Base-by-base conservation (phyloP, 2,888 invertebrate species). In the Gonocerus acuteangulatus region DNA sequence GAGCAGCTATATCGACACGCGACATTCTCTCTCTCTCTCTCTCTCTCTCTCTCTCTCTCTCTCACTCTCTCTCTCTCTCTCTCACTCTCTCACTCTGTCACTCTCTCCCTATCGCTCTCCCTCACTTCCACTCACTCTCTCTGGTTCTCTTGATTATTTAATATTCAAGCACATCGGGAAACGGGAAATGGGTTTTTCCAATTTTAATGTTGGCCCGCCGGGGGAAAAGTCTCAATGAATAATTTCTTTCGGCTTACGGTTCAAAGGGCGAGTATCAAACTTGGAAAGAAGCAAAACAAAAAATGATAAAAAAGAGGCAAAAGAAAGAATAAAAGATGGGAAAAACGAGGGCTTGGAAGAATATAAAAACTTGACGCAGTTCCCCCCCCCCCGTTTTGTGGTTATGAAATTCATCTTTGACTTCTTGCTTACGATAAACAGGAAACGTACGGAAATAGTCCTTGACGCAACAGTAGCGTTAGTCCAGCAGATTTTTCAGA, bases 161-260 rank as follows among this genome's bases (percentile, higher is more conserved):
- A 62, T 62, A 59, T 59, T 58, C 44, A 54, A 22, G 39, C 15
- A 54, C 23, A 39, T 54, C 42, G 54, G 23, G 54, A 36, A 51
- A 49, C 62, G 22, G 62, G 49, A 59, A 52, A 62, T 62, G 45
- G 51, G 52, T 47, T 52, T 62, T 62, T 52, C 59, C 62, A 62
- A 62, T 59, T 62, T 59, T 52, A 62, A 62, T 62, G 52, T 42
- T 39, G 18, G 54, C 3, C 11, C n/a, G 9, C 21, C 18, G 15
- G n/a, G 39, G 22, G 54, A 54, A 54, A 54, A 34, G 21, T 19
- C 54, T 7, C 13, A 21, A 54, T 54, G 54, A 54, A 54, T 54
- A 54, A 54, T 54, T 54, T 39, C 39, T 54, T 22, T 23, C 15
- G 15, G 23, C 54, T 39, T 42, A 39, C 39, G 36, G 16, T 22